Evolutionary conservation across 2,888 invertebrate species (phyloP).

Genomic region (Trissonchulus latispiculum): DNA sequence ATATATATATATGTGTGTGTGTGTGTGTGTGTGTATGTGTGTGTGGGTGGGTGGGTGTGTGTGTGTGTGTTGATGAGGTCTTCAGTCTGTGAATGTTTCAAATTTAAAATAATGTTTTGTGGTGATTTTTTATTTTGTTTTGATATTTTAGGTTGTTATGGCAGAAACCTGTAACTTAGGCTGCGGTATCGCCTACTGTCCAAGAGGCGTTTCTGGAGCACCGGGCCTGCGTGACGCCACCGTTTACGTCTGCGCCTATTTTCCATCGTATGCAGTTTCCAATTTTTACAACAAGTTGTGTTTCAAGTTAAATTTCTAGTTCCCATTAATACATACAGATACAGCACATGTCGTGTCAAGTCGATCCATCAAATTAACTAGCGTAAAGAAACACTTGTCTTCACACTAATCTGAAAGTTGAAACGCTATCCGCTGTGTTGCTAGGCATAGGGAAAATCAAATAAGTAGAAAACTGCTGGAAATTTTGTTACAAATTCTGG

Average conservation of each 20-base stretch:
- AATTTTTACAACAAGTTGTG: background rate
- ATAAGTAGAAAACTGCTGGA: too few relatives aligned
- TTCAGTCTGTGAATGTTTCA: background rate
- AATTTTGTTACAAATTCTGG: too few relatives aligned
- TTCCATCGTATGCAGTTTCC: background rate
- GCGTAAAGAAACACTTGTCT: too few relatives aligned
- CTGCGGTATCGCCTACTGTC: background rate
- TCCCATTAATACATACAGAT: too few relatives aligned
- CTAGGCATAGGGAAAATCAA: too few relatives aligned
- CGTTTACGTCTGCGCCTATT: background rate
- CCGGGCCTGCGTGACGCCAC: background rate
- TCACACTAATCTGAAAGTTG: too few relatives aligned
- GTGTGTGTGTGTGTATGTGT: background rate
- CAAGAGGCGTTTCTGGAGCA: background rate
- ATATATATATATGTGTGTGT: background rate
- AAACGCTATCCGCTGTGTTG: too few relatives aligned
- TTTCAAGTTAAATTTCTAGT: too few relatives aligned
- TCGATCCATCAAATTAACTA: too few relatives aligned
- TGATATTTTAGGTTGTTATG: background rate
- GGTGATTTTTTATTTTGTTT: background rate
- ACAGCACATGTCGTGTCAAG: too few relatives aligned
- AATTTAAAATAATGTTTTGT: background rate
- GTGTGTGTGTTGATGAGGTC: background rate
- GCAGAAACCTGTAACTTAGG: background rate
- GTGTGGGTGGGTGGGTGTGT: background rate